Percentiles rank a stretch among this genome's conserved stretches.
phyloP scores from a whole-genome alignment of 2,113 vertebrate species.

The Nothobranchius furzeri region DNA sequence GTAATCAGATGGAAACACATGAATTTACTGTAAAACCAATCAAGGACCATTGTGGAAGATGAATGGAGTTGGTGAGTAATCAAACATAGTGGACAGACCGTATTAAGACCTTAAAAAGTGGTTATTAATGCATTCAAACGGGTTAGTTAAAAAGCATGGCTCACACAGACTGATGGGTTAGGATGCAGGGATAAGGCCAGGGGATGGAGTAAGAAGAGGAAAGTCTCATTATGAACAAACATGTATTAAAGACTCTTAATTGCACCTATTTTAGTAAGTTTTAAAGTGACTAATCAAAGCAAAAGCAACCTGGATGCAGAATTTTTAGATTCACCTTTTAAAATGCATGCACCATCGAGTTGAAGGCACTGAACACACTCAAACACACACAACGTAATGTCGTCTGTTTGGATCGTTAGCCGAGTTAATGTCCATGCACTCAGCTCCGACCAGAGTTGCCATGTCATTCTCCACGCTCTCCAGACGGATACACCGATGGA shows the following conservation, averaged over 20 bases:
- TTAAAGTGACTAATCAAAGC: slow-evolving; percentile 27
- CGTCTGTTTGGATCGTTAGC: slow-evolving; percentile 68
- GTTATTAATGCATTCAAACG: slow-evolving; percentile 1
- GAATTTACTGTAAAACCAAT: slow-evolving; percentile 33
- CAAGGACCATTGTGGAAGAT: slow-evolving; percentile 30
- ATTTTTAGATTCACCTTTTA: slow-evolving; percentile 31
- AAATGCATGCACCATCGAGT: slow-evolving; percentile 9
- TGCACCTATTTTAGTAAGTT: slow-evolving; percentile 17
- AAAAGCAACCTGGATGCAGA: slow-evolving; percentile 8
- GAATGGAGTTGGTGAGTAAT: slow-evolving; percentile 32
- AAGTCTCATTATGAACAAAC: slow-evolving; percentile 37
- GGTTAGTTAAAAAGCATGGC: background rate
- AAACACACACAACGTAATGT: slow-evolving; percentile 44
- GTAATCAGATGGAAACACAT: slow-evolving; percentile 23
- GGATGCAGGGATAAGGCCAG: slow-evolving; percentile 12
- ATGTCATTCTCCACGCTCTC: slow-evolving; percentile 63
- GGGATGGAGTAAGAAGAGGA: background rate
- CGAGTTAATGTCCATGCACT: slow-evolving; percentile 72
- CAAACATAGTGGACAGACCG: slow-evolving; percentile 25
- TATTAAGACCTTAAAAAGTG: slow-evolving; percentile 6
- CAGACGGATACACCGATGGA: slow-evolving; percentile 56
- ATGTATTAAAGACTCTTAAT: slow-evolving; percentile 30
- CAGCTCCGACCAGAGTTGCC: slow-evolving; percentile 49
- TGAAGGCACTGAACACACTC: slow-evolving; percentile 12
- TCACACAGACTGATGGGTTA: slow-evolving; percentile 19